Evolutionary conservation across 2,888 invertebrate genomes (phyloP), one percentile per base, ranked within the genome.

Genomic region (Venustoraphidia nigricollis): DNA sequence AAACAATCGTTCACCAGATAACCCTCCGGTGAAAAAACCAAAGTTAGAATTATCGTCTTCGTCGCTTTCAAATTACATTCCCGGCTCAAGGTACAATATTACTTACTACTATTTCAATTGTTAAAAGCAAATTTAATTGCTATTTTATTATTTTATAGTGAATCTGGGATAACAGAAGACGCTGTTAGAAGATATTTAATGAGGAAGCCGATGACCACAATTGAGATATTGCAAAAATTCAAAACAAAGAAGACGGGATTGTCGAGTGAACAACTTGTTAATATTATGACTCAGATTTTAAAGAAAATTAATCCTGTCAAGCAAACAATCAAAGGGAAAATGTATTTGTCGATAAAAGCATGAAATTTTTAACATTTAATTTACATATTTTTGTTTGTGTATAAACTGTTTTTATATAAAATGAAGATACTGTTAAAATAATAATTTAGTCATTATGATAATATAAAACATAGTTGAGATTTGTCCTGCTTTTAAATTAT

Each of bases 161-260:
- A 89, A 57, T 87, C 86, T 62, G 90, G 90, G 45, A 91, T 94
- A 37, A 91, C 91, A 0, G 95, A 96, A 63, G 95, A 95, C 59
- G 88, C 92, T 0, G 93, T 98, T 8, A 75, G 95, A 3, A 80
- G 95, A 11, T 97, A 98, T 68, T 71, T 98, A 36, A 86, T 89
- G 66, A 79, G 97, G 9, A 97, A 97, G 62, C 98, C 97, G 1
- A 94, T 97, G 87, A 97, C 97, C 0, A 90, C 96, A 0, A 96
- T 92, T 0, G 96, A 97, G 62, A 71, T 96, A 36, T 69, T 96
- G 41, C 91, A 92, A 54, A 96, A 96, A 70, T 93, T 96, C 71
- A 93, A 92, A 64, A 88, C 88, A 38, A 93, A 94, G 67, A 89
- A 92, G 60, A 88, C 89, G 9, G 92, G 92, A 5, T 77, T 94